Conservation (phyloP, 2,113 vertebrate species). For the Centropus unirufus region DNA sequence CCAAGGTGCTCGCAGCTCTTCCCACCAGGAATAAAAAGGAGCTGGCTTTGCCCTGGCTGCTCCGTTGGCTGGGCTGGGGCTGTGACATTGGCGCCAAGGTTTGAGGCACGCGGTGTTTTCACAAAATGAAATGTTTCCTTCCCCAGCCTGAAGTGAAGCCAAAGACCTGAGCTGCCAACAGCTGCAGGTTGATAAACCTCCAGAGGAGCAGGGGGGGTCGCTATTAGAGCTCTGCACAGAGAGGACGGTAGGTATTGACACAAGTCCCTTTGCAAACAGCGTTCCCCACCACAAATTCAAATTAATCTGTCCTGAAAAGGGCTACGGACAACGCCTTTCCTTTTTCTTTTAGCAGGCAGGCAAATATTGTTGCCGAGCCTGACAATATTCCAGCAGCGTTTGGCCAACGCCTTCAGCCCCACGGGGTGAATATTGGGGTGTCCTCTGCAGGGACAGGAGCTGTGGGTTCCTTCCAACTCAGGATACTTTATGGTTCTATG, state of each 20-base stretch:
- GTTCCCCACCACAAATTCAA: neutral
- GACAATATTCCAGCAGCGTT: too few species aligned
- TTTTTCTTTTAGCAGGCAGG: neutral
- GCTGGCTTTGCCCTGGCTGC: neutral
- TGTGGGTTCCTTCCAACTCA: too few species aligned
- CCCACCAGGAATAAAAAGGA: neutral
- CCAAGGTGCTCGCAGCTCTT: neutral
- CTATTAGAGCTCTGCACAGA: neutral
- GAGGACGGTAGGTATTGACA: neutral
- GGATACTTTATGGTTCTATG: too few species aligned
- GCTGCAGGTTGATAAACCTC: neutral
- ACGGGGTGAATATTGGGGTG: too few species aligned
- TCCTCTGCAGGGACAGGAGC: too few species aligned
- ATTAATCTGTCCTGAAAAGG: neutral
- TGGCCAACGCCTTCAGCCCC: too few species aligned
- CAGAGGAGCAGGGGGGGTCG: neutral
- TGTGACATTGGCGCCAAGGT: neutral
- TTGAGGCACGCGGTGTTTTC: neutral
- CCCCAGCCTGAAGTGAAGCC: neutral
- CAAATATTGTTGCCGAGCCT: neutral
- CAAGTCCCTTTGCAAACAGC: neutral
- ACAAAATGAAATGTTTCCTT: constrained; percentile 51
- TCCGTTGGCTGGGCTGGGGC: neutral
- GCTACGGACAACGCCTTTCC: neutral
- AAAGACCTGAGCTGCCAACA: neutral